Conservation (phyloP, 2,113 vertebrate species). For the Rhea pennata region DNA sequence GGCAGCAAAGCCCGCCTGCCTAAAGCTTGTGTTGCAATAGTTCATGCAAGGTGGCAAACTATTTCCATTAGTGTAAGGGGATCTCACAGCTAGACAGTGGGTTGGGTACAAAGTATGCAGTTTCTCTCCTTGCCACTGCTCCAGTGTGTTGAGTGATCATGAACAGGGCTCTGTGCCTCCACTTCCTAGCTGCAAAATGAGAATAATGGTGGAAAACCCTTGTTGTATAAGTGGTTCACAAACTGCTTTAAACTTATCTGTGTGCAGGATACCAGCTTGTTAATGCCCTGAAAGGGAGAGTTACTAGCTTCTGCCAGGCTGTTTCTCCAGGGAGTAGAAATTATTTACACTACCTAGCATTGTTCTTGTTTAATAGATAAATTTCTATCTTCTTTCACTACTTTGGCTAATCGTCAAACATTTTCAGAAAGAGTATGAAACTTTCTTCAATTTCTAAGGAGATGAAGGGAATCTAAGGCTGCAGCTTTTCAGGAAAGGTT, state of each 20-base stretch:
- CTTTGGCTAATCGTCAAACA: neutral
- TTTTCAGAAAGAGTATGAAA: neutral
- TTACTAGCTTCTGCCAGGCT: neutral
- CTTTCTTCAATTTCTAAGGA: neutral
- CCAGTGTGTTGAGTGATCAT: neutral
- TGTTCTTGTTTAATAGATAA: neutral
- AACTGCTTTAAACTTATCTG: neutral
- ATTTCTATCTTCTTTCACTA: neutral
- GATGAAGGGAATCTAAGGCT: neutral
- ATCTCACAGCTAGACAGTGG: neutral
- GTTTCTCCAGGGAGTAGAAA: neutral
- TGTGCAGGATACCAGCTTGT: neutral
- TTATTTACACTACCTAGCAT: neutral
- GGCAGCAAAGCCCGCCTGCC: neutral
- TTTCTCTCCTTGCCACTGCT: conserved; percentile 25
- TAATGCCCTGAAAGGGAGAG: neutral
- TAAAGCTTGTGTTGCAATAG: neutral
- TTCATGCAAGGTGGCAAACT: neutral
- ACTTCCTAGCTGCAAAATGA: conserved; percentile 7
- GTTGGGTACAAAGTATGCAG: neutral
- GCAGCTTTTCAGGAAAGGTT: neutral
- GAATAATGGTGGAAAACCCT: conserved; percentile 45
- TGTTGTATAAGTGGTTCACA: conserved; percentile 11
- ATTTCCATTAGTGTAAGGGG: neutral
- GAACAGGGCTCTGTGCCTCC: neutral